A percentile compares a stretch with the other conserved stretches of the same genome.
Conservation (phyloP, 2,888 invertebrate species). For the Eristalinus sepulchralis region DNA sequence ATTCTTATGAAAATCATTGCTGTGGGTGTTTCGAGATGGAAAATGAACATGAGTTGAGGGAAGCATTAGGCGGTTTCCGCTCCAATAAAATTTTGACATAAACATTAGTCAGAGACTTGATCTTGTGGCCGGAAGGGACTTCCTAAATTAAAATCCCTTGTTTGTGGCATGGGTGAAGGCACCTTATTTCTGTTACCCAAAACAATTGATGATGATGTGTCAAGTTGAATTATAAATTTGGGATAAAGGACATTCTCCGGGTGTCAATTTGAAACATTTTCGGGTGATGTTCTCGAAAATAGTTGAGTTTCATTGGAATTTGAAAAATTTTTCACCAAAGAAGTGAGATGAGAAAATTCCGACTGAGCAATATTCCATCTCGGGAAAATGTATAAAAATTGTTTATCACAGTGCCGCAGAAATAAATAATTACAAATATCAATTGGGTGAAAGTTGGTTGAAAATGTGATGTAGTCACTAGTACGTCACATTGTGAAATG, state of each 20-base stretch:
- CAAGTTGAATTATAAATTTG: background rate
- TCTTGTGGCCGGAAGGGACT: conserved; percentile 29
- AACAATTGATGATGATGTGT: background rate
- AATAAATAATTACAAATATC: too few species aligned
- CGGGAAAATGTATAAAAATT: background rate
- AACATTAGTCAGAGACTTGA: conserved; percentile 45
- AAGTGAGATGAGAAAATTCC: background rate
- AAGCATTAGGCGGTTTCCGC: conserved; percentile 42
- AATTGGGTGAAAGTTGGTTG: too few species aligned
- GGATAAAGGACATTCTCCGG: background rate
- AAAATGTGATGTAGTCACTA: too few species aligned
- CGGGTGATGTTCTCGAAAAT: background rate
- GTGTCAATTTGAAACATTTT: background rate
- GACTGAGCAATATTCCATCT: background rate
- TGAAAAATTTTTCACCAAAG: background rate
- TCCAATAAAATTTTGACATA: conserved; percentile 58
- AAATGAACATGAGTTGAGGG: conserved; percentile 3
- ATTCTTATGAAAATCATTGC: conserved; percentile 27
- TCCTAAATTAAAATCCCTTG: conserved; percentile 31
- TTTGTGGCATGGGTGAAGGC: background rate
- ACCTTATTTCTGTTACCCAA: background rate
- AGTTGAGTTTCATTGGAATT: background rate
- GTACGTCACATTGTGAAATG: too few species aligned
- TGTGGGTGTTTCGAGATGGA: background rate
- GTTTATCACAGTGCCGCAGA: too few species aligned